Conservation (phyloP, 2,888 invertebrate genomes). For the Trichopoda pennipes region DNA sequence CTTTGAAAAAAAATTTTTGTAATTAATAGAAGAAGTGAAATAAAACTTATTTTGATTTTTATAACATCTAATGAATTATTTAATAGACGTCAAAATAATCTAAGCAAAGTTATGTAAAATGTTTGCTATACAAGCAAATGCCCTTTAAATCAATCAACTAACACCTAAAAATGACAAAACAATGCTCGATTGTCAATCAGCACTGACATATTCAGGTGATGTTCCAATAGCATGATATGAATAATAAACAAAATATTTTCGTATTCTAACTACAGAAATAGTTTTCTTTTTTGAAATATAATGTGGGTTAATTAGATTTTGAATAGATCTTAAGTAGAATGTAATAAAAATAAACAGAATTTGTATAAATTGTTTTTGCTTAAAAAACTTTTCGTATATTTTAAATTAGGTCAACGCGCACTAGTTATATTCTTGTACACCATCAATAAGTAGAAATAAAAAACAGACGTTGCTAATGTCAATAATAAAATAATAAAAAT, state of each 20-base stretch:
- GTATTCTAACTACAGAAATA: background rate
- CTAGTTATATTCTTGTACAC: too few species aligned
- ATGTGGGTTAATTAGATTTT: slow-evolving; percentile 30
- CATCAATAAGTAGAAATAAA: too few species aligned
- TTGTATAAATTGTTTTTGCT: background rate
- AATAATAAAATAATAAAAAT: too few species aligned
- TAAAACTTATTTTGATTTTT: background rate
- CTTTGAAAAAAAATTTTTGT: background rate
- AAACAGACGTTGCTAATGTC: too few species aligned
- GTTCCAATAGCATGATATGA: slow-evolving; percentile 38
- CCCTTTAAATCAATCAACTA: background rate
- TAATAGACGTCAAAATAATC: background rate
- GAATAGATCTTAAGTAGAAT: background rate
- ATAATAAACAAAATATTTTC: slow-evolving; percentile 21
- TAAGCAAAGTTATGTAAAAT: slow-evolving; percentile 6
- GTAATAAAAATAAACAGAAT: background rate
- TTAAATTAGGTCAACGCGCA: too few species aligned
- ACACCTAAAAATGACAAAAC: slow-evolving; percentile 31
- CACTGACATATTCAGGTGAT: slow-evolving; percentile 42
- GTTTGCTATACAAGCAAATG: slow-evolving; percentile 18
- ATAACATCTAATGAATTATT: background rate
- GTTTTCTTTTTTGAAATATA: background rate
- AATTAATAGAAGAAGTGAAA: background rate
- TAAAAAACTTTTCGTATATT: too few species aligned
- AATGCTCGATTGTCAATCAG: slow-evolving; percentile 41